phyloP scores from a whole-genome alignment of 2,797 vertebrate genomes.

The Pseudochirops corinnae region DNA sequence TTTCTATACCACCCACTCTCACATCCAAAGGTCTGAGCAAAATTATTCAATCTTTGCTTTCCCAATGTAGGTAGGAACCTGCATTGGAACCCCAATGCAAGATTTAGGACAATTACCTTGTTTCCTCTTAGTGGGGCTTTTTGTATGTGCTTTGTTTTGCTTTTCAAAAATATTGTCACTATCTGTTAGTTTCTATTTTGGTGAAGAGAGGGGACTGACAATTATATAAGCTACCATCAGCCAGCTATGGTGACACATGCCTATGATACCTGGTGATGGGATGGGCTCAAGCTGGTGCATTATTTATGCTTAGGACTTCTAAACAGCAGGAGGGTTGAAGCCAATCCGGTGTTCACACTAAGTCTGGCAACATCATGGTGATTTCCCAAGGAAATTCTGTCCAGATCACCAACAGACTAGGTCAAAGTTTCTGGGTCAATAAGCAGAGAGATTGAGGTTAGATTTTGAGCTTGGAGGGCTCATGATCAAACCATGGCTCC shows the following conservation, averaged over 20 bases:
- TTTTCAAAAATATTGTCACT: neutral
- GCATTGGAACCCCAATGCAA: neutral
- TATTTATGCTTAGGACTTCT: neutral
- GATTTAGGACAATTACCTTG: neutral
- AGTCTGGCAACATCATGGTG: neutral
- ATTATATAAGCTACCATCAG: neutral
- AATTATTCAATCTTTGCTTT: neutral
- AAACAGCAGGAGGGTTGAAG: neutral
- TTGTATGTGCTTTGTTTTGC: conserved; percentile 25
- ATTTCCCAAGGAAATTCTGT: neutral
- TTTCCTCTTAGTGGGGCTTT: conserved; percentile 21
- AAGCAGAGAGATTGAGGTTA: neutral
- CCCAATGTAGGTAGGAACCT: conserved; percentile 18
- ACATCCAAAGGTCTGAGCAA: neutral
- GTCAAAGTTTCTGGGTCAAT: neutral
- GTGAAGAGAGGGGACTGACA: conserved; percentile 12
- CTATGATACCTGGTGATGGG: neutral
- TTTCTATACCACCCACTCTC: conserved; percentile 31
- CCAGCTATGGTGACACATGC: neutral
- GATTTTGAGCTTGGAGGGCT: neutral
- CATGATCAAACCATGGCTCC: neutral
- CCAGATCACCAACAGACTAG: neutral
- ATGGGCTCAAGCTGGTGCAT: neutral
- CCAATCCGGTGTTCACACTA: neutral
- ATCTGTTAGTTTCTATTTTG: conserved; percentile 11